Base-by-base conservation (phyloP, 53 echinoderm and acorn worm genomes). In the Zoroaster sp. region DNA sequence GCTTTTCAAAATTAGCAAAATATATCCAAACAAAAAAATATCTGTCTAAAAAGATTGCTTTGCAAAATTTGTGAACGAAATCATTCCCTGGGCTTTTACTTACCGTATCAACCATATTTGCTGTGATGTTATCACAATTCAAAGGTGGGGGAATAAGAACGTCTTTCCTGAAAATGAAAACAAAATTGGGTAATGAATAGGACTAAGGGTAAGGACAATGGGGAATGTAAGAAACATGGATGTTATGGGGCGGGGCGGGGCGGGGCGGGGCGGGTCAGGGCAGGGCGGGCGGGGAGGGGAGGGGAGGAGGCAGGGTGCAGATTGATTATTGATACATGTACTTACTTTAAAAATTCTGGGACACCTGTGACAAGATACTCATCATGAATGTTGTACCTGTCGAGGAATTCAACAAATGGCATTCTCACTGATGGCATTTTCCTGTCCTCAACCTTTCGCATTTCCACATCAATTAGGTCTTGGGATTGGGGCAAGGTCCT, bases 291-390 rank as follows among this genome's bases (percentile, higher is more conserved):
- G 45, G 40, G 30, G n/a, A n/a, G n/a, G n/a, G n/a, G n/a, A n/a
- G n/a, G n/a, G n/a, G n/a, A n/a, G n/a, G n/a, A n/a, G 53, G 18
- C 51, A 51, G 45, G 1, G 45, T 12, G 45, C n/a, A n/a, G n/a
- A n/a, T n/a, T n/a, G n/a, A n/a, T 40, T 1, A 73, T n/a, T 88
- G 37, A 7, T 25, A 18, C 65, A 7, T 35, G 10, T 25, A 90
- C 55, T 77, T 87, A 97, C 97, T 91, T 92, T 12, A 97, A 76
- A 85, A 92, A 95, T 14, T 88, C 31, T 32, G 97, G 97, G 23
- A 93, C 83, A 2, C 52, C 70, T 15, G 94, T 85, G 40, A 97
- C 97, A 28, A 97, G 73, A 30, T 97, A 97, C 15, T 92, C 91
- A 83, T 97, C 92, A 35, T 87, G 18, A 35, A 43, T 53, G 67